A percentile compares a stretch with the other conserved stretches of the same genome.
Evolutionary conservation across 2,797 vertebrate genomes (phyloP).

Genomic region (Cetoscarus ocellatus): DNA sequence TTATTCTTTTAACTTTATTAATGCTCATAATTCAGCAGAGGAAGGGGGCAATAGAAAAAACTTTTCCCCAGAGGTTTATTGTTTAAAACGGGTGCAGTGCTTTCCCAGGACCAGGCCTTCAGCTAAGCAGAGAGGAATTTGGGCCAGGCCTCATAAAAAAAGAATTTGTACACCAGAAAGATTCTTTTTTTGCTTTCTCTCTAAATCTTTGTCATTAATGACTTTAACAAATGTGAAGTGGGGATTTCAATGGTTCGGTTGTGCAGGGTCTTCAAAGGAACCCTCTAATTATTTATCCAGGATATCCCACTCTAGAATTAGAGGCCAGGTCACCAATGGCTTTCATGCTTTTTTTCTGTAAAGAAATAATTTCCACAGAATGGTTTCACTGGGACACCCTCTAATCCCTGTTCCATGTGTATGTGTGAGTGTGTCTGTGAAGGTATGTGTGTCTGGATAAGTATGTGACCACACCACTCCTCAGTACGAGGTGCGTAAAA

Average conservation of each 20-base stretch:
- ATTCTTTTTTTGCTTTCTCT: conserved; percentile 79
- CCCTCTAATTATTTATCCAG: conserved; percentile 88
- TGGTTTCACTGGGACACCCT: conserved; percentile 77
- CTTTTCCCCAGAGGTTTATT: conserved; percentile 81
- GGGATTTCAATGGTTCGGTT: conserved; percentile 76
- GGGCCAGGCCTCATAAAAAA: conserved; percentile 83
- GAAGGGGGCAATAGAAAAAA: conserved; percentile 66
- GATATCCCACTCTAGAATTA: conserved; percentile 86
- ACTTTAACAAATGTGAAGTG: conserved; percentile 88
- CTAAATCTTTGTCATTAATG: conserved; percentile 88
- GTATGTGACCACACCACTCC: conserved; percentile 41
- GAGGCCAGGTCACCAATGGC: conserved; percentile 77
- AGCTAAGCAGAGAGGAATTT: conserved; percentile 84
- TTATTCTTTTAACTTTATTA: conserved; percentile 82
- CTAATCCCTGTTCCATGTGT: conserved; percentile 67
- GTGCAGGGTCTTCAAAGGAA: conserved; percentile 81
- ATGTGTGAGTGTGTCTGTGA: conserved; percentile 17
- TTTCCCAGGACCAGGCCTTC: conserved; percentile 85
- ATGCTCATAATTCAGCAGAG: conserved; percentile 76
- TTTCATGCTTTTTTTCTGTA: conserved; percentile 74
- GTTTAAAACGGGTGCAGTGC: conserved; percentile 80
- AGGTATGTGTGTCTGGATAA: conserved; percentile 34
- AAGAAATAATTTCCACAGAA: conserved; percentile 81
- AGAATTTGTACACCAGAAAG: conserved; percentile 86
- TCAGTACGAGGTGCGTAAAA: conserved; percentile 61